Conservation (phyloP, 2,888 invertebrate genomes). For the Strigamia crassipes region DNA sequence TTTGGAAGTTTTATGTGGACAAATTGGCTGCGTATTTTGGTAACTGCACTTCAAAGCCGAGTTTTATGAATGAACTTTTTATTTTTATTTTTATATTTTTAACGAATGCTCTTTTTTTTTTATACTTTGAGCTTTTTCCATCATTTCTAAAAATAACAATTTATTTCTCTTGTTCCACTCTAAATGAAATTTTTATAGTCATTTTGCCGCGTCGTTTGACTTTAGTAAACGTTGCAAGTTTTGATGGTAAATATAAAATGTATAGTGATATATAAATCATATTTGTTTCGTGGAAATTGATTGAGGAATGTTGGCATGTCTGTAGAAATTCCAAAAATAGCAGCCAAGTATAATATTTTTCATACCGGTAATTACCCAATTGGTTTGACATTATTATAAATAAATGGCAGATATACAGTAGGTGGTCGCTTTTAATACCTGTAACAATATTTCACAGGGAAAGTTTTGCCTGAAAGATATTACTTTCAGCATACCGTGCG, state of each 20-base stretch:
- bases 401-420: neutral
- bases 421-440: conserved; percentile 16
- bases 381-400: conserved; percentile 2
- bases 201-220: no score
- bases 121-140: neutral
- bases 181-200: no score
- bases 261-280: neutral
- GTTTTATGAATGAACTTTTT: no score
- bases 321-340: conserved; percentile 8
- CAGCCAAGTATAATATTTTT: neutral
- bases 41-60: no score
- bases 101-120: no score
- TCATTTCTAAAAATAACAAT: neutral
- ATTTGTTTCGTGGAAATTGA: neutral
- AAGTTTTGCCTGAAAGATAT: neutral
- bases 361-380: conserved; percentile 23
- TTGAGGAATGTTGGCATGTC: conserved; percentile 7
- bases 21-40: no score
- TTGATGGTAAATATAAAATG: neutral
- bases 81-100: no score
- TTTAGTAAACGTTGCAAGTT: neutral
- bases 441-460: neutral
- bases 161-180: neutral
- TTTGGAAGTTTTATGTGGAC: no score
- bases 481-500: neutral